Base-by-base conservation (phyloP, 2,888 invertebrate species). In the Imbricaverruca yamaguchii region DNA sequence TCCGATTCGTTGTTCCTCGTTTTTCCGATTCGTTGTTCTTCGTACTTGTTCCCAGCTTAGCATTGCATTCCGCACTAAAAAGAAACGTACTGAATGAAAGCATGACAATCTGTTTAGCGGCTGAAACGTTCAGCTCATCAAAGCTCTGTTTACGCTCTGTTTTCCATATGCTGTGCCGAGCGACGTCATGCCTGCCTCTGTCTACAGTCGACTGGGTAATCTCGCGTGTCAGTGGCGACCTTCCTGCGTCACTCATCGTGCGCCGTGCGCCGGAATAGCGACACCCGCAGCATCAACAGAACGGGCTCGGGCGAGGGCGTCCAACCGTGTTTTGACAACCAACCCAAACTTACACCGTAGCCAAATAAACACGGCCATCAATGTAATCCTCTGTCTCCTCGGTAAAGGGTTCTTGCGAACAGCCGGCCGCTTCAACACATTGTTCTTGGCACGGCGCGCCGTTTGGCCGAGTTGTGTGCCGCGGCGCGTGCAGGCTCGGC, bases 311-410 rank as follows among this genome's bases (percentile, higher is more conserved):
- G 65, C 65, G 65, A 65, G 65, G 65, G 65, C 65, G 11, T 23
- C 65, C 39, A 18, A 53, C 53, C 74, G 74, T 74, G 74, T 74
- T 74, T 74, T 74, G 74, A 74, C 74, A 74, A 74, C 74, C 25
- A 74, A 74, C 15, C 74, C 74, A 74, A 74, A 74, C 74, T 74
- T 18, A 74, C 74, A 74, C 74, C 74, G 39, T 74, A 15, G 53
- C 53, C 74, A 74, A 74, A 74, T 74, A 74, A 74, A 74, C 74
- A 74, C 53, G 15, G 53, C 53, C 74, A 74, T 74, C 74, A 74
- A 74, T 74, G 74, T 74, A 74, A 74, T 74, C 74, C 74, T 53
- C 74, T 74, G 74, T 74, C 74, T 74, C 74, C 74, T 12, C 74
- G 74, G 74, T 74, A 74, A 74, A 74, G 74, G 74, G 74, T 74